Conservation (phyloP, 2,797 vertebrate species). For the Pterois miles region DNA sequence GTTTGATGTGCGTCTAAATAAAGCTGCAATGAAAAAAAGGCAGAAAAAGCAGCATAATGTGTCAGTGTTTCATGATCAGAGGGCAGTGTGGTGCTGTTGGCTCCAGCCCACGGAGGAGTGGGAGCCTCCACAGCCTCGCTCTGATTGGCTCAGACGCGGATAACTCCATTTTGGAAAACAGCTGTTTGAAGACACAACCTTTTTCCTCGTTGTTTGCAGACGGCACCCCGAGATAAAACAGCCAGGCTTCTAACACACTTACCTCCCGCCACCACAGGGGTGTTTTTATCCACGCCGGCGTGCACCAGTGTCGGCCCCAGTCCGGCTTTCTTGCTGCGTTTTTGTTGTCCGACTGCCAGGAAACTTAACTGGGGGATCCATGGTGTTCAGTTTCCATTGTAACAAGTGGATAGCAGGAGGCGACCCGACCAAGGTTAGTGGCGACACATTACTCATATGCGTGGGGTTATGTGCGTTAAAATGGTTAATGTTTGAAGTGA, state of each 20-base stretch:
- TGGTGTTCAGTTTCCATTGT: conserved; percentile 63
- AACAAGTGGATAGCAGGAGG: conserved; percentile 83
- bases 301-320: not conserved
- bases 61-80: conserved; percentile 19
- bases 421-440: conserved; percentile 81
- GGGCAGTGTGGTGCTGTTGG: conserved; percentile 31
- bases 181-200: conserved; percentile 83
- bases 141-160: conserved; percentile 78
- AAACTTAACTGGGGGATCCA: conserved; percentile 67
- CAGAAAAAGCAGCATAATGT: not conserved
- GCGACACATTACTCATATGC: not conserved
- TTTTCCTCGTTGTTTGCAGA: conserved; percentile 66
- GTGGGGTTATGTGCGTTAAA: not conserved
- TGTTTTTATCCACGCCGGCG: not conserved
- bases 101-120: conserved; percentile 67
- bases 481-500: not conserved
- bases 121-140: conserved; percentile 60
- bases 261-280: not conserved
- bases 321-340: conserved; percentile 1
- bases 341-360: conserved; percentile 57
- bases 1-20: conserved; percentile 37
- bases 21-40: not conserved
- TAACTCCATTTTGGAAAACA: conserved; percentile 89
- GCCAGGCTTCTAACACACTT: not conserved
- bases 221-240: conserved; percentile 46